phyloP scores from a whole-genome alignment of 2,888 invertebrate genomes.

The Phaedon cochleariae region DNA sequence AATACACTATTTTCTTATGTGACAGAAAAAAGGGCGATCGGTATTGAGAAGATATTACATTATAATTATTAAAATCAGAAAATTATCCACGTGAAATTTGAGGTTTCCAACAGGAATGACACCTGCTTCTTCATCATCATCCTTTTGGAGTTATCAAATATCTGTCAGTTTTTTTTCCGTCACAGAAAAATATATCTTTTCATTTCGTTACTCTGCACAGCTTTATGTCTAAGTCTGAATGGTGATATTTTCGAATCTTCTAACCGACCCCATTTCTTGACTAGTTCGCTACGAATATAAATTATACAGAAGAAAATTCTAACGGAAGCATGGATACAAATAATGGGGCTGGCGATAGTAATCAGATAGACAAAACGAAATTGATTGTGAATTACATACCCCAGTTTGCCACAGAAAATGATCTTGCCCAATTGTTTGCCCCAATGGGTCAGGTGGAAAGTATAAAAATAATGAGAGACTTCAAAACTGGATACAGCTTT shows the following conservation, averaged over 20 bases:
- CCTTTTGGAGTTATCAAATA: too few species aligned
- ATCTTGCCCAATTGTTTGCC: conserved; percentile 87
- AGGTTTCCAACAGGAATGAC: too few species aligned
- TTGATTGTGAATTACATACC: conserved; percentile 96
- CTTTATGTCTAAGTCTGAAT: too few species aligned
- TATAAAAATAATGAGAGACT: conserved; percentile 90
- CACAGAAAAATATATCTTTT: too few species aligned
- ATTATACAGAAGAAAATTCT: conserved; percentile 30
- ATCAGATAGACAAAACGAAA: conserved; percentile 70
- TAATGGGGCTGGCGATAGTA: conserved; percentile 56
- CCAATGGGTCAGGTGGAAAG: conserved; percentile 89
- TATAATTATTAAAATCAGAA: too few species aligned
- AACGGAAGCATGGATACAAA: conserved; percentile 37
- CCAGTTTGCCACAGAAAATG: conserved; percentile 91
- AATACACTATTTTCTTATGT: too few species aligned
- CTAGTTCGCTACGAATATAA: conserved; percentile 43
- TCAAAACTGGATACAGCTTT: conserved; percentile 92
- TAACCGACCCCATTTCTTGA: conserved; percentile 2
- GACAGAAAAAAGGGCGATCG: too few species aligned
- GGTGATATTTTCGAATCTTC: neutral
- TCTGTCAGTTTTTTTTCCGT: too few species aligned
- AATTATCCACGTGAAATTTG: too few species aligned
- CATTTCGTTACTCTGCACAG: too few species aligned
- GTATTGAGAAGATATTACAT: too few species aligned
- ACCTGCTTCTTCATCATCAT: too few species aligned